A percentile compares a stretch with the other conserved stretches of the same genome.
These are phyloP conservation scores for Resseliella maxima DNA, from an alignment of 2,888 invertebrate species.

Conservation along the genomic window DNA sequence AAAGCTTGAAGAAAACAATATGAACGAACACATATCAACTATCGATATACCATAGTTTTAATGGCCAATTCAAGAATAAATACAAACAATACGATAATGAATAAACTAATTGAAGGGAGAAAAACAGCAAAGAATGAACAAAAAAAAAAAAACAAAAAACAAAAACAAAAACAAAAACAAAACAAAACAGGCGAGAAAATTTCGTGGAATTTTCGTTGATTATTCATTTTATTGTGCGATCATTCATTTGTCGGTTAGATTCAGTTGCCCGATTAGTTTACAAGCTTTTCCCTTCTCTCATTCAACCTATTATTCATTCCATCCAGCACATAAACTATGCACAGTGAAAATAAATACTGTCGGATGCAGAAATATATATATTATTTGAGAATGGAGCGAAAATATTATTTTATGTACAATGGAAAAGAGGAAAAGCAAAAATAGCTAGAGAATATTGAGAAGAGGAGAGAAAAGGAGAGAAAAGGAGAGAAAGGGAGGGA, in stretches of 20 bases:
- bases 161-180: background rate
- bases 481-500: too few species aligned
- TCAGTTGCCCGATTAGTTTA: background rate
- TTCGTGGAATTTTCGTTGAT: slow-evolving; percentile 16
- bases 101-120: too few species aligned
- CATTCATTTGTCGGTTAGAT: slow-evolving; percentile 31
- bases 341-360: background rate
- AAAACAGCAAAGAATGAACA: too few species aligned
- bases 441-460: too few species aligned
- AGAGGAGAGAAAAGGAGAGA: too few species aligned
- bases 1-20: too few species aligned
- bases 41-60: background rate
- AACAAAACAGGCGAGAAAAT: background rate
- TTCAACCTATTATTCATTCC: background rate
- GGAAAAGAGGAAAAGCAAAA: too few species aligned
- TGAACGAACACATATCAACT: too few species aligned
- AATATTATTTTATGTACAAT: too few species aligned
- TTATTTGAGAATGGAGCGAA: background rate
- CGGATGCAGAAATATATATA: background rate
- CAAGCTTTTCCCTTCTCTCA: background rate
- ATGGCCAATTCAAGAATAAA: background rate
- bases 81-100: background rate
- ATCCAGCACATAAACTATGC: slow-evolving; percentile 6
- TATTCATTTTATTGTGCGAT: slow-evolving; percentile 23
- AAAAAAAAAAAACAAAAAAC: background rate